Evolutionary conservation across 2,797 vertebrate species (phyloP), one percentile per base, ranked within the genome.

Genomic region (Falco peregrinus): DNA sequence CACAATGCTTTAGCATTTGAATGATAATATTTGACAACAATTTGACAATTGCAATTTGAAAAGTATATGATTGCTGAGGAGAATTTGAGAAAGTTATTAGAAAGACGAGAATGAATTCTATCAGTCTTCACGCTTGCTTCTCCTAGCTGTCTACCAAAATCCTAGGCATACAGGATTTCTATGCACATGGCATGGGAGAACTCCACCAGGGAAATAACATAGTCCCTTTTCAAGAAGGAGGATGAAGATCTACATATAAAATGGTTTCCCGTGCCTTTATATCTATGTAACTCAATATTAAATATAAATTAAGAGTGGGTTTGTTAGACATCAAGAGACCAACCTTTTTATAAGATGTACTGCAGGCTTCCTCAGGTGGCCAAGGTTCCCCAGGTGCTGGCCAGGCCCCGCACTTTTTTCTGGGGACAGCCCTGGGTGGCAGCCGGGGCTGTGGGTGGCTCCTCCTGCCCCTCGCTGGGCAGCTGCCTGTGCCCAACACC

Each of bases 401-500:
- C n/a, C 9, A 9, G 50, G 54, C 33, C 79, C 24, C 3, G 7
- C 6, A 20, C 67, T 37, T 20, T 67, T 47, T 22, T n/a, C 41
- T 50, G 53, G 14, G 19, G 35, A 22, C 33, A 26, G 6, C 10
- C 53, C 65, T 7, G 5, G 15, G 13, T 16, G 45, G 37, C 51
- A 65, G 35, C 41, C 22, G 63, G 37, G 31, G 41, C 60, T 13
- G 6, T 11, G 22, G 31, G 14, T 10, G 48, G 45, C 26, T 61
- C 20, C 29, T 43, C 11, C 37, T 22, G 68, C 33, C 16, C 29
- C 11, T 10, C 0, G 0, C 31, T 2, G 1, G 13, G 29, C 4
- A 0, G 5, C 5, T 24, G 4, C 10, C 28, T 61, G 51, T 37
- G 13, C 37, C 17, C 14, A 17, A 79, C 11, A 61, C 20, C 13